Evolutionary conservation across 64 coral and sea anemone genomes (phyloP).

Genomic region (Anthopleura sola): DNA sequence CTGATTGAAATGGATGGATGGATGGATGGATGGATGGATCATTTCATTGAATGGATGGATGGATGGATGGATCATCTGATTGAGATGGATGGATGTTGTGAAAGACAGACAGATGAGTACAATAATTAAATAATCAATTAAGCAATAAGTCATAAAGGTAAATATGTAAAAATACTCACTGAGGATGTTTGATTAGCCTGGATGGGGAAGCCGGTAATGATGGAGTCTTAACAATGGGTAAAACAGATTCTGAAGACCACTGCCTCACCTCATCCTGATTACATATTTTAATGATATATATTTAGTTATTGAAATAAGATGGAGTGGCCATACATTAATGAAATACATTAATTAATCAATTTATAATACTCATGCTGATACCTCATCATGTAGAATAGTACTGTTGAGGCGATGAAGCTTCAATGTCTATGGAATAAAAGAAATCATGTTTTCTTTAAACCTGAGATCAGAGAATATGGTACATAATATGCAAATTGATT

Average conservation of each 20-base stretch:
- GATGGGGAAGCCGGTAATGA: slow-evolving; percentile 20
- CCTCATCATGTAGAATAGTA: slow-evolving; percentile 84
- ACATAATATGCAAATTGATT: no score
- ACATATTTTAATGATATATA: no score
- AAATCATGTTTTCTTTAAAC: no score
- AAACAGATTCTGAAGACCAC: slow-evolving; percentile 78
- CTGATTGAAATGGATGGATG: no score
- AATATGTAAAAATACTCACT: slow-evolving; percentile 19
- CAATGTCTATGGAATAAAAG: slow-evolving; percentile 42
- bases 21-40: no score
- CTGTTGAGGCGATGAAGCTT: slow-evolving; percentile 84
- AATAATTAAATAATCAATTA: neutral
- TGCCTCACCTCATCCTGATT: slow-evolving; percentile 78
- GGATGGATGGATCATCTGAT: neutral
- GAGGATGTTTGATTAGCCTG: slow-evolving; percentile 36
- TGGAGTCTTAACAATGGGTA: slow-evolving; percentile 78
- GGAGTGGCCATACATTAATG: no score
- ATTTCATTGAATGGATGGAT: no score
- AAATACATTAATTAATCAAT: neutral
- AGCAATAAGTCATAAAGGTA: neutral
- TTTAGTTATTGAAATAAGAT: no score
- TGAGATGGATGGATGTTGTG: neutral
- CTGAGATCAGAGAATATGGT: no score
- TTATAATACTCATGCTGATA: neutral
- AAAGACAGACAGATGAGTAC: neutral